phyloP scores from a whole-genome alignment of 2,797 vertebrate species.

The Lepidocolaptes lacrymiger region DNA sequence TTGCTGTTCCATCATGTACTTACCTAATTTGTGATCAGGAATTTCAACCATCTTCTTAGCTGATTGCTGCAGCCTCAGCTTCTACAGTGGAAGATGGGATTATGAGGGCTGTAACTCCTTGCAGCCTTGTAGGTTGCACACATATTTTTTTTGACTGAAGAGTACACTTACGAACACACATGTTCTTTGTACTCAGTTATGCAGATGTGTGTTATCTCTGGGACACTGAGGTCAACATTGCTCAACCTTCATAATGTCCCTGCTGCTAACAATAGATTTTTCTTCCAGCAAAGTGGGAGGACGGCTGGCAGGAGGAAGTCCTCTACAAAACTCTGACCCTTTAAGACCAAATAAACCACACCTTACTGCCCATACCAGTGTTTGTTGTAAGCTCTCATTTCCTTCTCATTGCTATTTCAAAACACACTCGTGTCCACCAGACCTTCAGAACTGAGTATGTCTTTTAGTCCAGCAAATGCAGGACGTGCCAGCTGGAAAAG shows the following conservation, averaged over 20 bases:
- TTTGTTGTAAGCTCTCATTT: neutral
- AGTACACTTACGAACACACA: neutral
- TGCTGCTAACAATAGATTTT: neutral
- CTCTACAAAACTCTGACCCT: neutral
- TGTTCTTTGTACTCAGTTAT: neutral
- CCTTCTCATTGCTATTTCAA: neutral
- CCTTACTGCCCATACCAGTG: neutral
- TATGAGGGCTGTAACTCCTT: neutral
- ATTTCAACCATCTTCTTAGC: conserved; percentile 35
- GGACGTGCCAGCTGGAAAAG: neutral
- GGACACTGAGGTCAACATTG: neutral
- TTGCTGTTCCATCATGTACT: neutral
- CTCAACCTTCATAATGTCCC: neutral
- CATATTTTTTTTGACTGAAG: neutral
- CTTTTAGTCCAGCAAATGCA: neutral
- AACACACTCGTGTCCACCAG: neutral
- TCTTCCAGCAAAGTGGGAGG: neutral
- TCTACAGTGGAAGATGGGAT: neutral
- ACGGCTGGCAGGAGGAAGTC: neutral
- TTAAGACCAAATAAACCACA: neutral
- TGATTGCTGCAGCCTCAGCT: conserved; percentile 24
- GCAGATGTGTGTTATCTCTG: neutral
- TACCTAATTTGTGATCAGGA: neutral
- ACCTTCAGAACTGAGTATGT: neutral
- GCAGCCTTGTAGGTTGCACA: neutral